Conservation (phyloP, 2,113 vertebrate species). For the Rhodinocichla rosea region DNA sequence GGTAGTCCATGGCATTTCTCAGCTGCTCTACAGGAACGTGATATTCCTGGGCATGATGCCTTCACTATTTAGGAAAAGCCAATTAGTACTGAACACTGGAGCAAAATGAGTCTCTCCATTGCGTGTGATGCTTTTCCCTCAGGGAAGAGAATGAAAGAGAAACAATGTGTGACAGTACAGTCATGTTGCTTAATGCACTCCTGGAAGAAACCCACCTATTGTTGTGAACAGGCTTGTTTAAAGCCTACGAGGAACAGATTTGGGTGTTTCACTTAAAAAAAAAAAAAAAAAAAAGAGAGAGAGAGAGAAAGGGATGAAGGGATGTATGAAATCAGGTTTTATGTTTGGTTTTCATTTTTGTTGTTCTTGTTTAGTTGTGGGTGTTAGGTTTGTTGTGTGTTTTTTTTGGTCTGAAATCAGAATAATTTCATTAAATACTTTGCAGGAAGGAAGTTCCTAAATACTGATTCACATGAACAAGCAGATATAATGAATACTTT, state of each 20-base stretch:
- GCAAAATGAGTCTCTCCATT: not conserved
- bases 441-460: not conserved
- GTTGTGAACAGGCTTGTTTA: not conserved
- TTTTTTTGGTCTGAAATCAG: not conserved
- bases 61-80: slow-evolving; percentile 7
- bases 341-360: not conserved
- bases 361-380: not conserved
- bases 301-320: fast-evolving
- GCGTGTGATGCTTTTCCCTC: not conserved
- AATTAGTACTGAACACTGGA: slow-evolving; percentile 12
- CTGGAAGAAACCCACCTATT: not conserved
- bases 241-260: not conserved
- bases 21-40: not conserved
- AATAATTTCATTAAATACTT: not conserved
- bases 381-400: fast-evolving
- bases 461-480: not conserved
- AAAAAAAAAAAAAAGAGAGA: no score
- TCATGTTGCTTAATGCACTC: not conserved
- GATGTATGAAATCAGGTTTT: not conserved
- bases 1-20: not conserved
- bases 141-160: not conserved
- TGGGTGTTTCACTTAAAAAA: not conserved
- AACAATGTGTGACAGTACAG: not conserved
- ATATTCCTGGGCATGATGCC: not conserved
- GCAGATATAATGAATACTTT: not conserved